Percentiles rank a stretch among this genome's conserved stretches.
Conservation (phyloP, 2,113 vertebrate genomes). For the Hemibagrus wyckioides region DNA sequence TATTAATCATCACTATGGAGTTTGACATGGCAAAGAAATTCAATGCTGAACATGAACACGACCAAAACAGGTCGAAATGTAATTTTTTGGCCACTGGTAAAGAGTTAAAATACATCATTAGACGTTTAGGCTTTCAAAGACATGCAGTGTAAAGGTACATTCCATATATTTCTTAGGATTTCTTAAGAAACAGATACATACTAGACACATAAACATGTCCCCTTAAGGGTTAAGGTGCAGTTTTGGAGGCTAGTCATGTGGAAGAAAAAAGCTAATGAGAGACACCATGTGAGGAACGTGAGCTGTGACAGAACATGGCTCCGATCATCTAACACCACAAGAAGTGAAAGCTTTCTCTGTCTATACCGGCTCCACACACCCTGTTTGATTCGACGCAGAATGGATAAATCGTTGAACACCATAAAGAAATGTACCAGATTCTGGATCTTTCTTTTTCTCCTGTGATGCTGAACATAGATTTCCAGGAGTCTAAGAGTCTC, state of each 20-base stretch:
- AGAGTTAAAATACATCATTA: neutral
- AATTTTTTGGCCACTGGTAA: no score
- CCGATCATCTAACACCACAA: neutral
- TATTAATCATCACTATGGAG: no score
- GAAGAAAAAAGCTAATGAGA: neutral
- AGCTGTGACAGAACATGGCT: neutral
- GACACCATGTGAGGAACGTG: neutral
- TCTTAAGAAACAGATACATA: neutral
- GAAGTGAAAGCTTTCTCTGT: neutral
- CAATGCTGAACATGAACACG: no score
- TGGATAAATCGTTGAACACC: neutral
- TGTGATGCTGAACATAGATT: neutral
- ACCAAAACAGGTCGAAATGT: no score
- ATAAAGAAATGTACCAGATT: neutral
- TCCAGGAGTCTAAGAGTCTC: neutral
- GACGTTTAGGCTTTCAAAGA: neutral
- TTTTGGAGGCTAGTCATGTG: neutral
- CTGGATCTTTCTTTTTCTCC: neutral
- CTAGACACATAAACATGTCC: neutral
- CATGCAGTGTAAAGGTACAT: neutral
- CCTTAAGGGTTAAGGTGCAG: neutral
- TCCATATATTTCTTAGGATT: neutral
- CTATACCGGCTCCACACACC: neutral
- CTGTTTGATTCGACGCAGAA: neutral
- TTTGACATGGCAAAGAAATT: no score